Evolutionary conservation across 2,888 invertebrate species (phyloP), one percentile per base, ranked within the genome.

Genomic region (Cyaniris semiargus): DNA sequence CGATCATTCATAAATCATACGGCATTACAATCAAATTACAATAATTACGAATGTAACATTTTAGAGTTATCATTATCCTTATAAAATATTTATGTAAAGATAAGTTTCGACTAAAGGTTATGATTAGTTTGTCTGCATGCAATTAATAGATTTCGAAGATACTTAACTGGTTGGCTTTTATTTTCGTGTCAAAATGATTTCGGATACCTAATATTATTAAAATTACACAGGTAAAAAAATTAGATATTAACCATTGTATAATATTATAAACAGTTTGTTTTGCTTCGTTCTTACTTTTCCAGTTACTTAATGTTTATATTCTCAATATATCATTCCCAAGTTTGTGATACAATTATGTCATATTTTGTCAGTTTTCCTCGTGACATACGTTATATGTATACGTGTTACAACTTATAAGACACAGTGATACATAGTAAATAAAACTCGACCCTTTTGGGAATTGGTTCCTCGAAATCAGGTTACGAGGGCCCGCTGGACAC

Each of bases 381-480:
- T 21, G 21, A 10, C n/a, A 66, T 27, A 23, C 8, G 34, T 23
- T 60, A 27, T 23, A 3, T 3, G 58, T 58, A 15, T 27, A 66
- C 27, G 66, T 66, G 66, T 66, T 18, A n/a, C n/a, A n/a, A n/a
- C n/a, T n/a, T n/a, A 23, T 66, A 5, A 66, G 66, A 15, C 15
- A 66, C 27, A 27, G 10, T 31, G 66, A 66, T 66, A 66, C 31
- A 15, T 18, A 31, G 66, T 66, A 15, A 66, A 66, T 66, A 66
- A 27, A 66, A 66, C 6, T 66, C 23, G 66, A 31, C 66, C 66
- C 66, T 66, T 15, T 27, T 0, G 66, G 66, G 66, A 18, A 66
- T 66, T 7, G 66, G 27, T 31, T 66, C 31, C 27, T 31, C 31
- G 66, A 66, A 66, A 66, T 66, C 66, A 66, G 66, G 66, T 66